phyloP scores from a whole-genome alignment of 2,888 invertebrate genomes.

The Drosophila silvestris region DNA sequence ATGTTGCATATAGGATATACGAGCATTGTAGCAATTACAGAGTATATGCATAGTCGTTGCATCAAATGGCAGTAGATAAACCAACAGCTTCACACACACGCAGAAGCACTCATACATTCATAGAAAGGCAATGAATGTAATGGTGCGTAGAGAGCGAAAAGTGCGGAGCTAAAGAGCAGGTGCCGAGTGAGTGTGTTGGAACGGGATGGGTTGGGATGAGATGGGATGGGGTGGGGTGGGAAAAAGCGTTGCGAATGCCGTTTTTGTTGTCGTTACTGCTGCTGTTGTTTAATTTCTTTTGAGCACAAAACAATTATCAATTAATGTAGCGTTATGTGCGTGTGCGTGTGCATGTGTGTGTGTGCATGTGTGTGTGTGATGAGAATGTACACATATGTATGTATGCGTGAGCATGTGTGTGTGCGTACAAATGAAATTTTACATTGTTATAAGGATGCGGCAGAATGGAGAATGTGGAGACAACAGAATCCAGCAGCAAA shows the following conservation, averaged over 20 bases:
- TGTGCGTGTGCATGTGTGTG: constrained; percentile 16
- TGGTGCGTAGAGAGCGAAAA: constrained; percentile 57
- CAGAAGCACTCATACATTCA: constrained; percentile 3
- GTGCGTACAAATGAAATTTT: constrained; percentile 68
- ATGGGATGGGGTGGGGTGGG: not conserved
- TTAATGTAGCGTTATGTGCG: constrained; percentile 72
- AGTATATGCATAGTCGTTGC: constrained; percentile 15
- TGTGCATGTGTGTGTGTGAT: constrained; percentile 9
- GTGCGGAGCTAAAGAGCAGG: constrained; percentile 24
- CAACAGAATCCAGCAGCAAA: constrained; percentile 1
- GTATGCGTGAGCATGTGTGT: constrained; percentile 18
- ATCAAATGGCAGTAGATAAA: constrained; percentile 30
- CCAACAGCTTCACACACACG: not conserved
- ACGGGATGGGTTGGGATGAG: not conserved
- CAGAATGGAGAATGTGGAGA: not conserved
- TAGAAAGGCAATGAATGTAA: constrained; percentile 54
- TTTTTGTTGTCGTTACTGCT: constrained; percentile 38
- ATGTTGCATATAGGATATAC: not conserved
- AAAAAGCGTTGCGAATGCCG: constrained; percentile 16
- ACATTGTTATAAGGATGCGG: constrained; percentile 43
- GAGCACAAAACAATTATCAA: constrained; percentile 80
- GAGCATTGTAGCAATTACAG: constrained; percentile 1
- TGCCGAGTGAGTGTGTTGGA: not conserved
- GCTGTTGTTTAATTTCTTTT: constrained; percentile 75
- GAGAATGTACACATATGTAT: not conserved